Percentiles rank a stretch among this genome's conserved stretches.
phyloP scores from a whole-genome alignment of 2,888 invertebrate genomes.

The Hirtodrosophila duncani region DNA sequence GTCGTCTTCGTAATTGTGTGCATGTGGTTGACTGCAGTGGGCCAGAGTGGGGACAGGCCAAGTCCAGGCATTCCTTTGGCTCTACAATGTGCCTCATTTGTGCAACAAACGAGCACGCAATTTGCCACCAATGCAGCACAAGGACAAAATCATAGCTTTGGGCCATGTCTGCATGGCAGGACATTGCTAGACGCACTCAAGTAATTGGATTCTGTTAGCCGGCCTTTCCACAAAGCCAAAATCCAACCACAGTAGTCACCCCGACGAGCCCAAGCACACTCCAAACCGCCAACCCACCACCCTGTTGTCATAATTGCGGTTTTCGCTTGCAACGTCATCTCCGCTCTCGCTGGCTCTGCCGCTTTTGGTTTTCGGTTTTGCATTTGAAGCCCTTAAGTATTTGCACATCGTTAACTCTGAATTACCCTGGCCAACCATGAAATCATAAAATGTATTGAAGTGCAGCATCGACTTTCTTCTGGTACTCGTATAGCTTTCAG shows the following conservation, averaged over 20 bases:
- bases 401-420: constrained; percentile 72
- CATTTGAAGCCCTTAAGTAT: constrained; percentile 58
- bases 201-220: constrained; percentile 31
- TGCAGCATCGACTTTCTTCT: too few relatives aligned
- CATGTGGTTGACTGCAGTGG: constrained; percentile 25
- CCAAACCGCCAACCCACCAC: not conserved
- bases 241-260: too few relatives aligned
- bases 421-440: too few relatives aligned
- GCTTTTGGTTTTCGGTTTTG: constrained; percentile 22
- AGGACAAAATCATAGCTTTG: constrained; percentile 56
- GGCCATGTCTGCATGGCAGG: constrained; percentile 30
- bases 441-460: constrained; percentile 45
- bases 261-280: too few relatives aligned
- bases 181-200: constrained; percentile 1
- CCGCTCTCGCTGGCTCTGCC: not conserved
- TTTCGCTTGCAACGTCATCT: constrained; percentile 12
- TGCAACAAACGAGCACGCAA: constrained; percentile 52
- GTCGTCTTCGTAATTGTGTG: constrained; percentile 52
- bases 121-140: constrained; percentile 43
- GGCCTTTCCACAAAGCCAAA: constrained; percentile 10
- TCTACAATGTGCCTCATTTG: constrained; percentile 68
- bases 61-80: constrained; percentile 14
- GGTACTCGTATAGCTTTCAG: not conserved
- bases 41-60: not conserved
- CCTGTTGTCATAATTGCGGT: constrained; percentile 62